phyloP scores from a whole-genome alignment of 2,113 vertebrate species.

The Benitochromis conjunctus region DNA sequence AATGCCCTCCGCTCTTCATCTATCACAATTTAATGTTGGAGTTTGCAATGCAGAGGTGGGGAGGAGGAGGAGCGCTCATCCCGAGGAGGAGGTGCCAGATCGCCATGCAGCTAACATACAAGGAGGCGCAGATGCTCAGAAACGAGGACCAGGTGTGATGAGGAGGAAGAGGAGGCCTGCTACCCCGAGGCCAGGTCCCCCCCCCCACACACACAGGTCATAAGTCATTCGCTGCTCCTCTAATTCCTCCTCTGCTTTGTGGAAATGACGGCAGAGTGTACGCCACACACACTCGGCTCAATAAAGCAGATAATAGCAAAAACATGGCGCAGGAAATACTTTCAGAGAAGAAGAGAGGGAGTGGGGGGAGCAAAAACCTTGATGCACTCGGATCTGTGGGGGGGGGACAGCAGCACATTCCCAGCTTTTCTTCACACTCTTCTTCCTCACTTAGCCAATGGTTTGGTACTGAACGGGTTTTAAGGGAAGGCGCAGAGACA shows the following conservation, averaged over 20 bases:
- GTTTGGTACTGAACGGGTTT: not conserved
- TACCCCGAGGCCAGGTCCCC: constrained; percentile 55
- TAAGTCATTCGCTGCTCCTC: constrained; percentile 91
- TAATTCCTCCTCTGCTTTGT: constrained; percentile 83
- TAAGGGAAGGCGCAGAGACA: not conserved
- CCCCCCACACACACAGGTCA: constrained; percentile 57
- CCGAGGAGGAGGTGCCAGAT: not conserved
- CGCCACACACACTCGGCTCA: constrained; percentile 79
- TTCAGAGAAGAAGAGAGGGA: not conserved
- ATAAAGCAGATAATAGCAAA: constrained; percentile 77
- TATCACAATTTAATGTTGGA: constrained; percentile 99
- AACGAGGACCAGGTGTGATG: constrained; percentile 66
- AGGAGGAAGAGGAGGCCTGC: constrained; percentile 76
- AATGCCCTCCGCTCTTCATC: constrained; percentile 99
- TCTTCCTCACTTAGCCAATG: not conserved
- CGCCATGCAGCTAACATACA: not conserved
- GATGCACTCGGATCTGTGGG: not conserved
- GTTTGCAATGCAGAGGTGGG: constrained; percentile 95
- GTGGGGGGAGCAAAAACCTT: not conserved
- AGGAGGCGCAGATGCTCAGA: not conserved
- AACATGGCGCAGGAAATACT: constrained; percentile 52
- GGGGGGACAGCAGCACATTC: not conserved
- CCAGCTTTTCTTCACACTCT: not conserved
- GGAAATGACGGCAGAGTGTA: constrained; percentile 81
- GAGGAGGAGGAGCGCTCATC: not conserved